A percentile compares a stretch with the other conserved stretches of the same genome.
These are phyloP conservation scores for Prietella phreatophila DNA, from an alignment of 2,113 vertebrate species.

Conservation along the genomic window DNA sequence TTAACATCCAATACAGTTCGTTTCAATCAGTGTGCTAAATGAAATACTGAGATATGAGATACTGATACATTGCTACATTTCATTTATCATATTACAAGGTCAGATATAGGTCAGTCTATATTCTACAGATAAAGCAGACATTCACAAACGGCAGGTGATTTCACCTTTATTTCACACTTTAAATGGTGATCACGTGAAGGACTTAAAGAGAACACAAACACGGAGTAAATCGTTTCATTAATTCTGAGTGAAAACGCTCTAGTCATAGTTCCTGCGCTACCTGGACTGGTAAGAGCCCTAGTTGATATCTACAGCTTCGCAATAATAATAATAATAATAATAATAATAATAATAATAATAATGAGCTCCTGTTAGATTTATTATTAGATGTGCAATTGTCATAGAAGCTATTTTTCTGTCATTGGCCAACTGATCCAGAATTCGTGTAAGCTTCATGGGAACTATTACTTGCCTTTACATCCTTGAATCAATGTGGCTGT, in stretches of 20 bases:
- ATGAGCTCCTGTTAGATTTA: neutral
- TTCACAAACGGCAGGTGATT: neutral
- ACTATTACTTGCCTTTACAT: constrained; percentile 5
- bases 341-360: neutral
- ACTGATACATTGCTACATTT: neutral
- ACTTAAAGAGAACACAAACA: constrained; percentile 4
- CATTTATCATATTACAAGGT: neutral
- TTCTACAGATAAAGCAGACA: neutral
- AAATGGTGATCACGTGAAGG: neutral
- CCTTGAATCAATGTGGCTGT: constrained; percentile 8
- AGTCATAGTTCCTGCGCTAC: neutral
- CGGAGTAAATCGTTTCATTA: neutral
- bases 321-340: neutral
- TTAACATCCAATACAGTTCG: neutral
- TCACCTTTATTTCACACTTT: neutral
- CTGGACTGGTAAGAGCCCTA: neutral
- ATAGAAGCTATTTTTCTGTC: neutral
- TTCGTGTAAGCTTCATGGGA: neutral
- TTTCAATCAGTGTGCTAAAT: neutral
- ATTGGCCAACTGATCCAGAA: neutral
- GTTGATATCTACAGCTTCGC: neutral
- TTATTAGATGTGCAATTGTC: neutral
- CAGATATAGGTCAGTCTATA: neutral
- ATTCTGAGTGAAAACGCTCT: neutral
- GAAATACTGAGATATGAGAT: neutral